Evolutionary conservation across 2,888 invertebrate species (phyloP), one percentile per base, ranked within the genome.

Genomic region (Incurvaria masculella): DNA sequence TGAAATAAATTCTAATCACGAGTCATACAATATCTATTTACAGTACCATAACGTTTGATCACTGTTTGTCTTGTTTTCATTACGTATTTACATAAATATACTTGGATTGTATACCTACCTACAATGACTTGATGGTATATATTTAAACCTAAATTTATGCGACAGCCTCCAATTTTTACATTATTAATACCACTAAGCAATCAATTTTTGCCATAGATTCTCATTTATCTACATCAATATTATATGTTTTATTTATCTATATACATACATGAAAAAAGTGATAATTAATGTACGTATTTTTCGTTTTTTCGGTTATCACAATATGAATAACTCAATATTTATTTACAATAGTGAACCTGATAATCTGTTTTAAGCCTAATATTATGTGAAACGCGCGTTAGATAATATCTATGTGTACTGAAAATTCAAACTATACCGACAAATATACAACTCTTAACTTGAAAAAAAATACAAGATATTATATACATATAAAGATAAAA

Each of bases 161-260:
- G 19, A 41, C 20, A 41, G 41, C n/a, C 16, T 16, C 17, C n/a
- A 38, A 38, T n/a, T 17, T 38, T n/a, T 38, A 11, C 8, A 11
- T 27, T 14, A 57, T 51, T 57, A 56, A 56, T 55, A 55, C 53
- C 40, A 58, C n/a, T n/a, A n/a, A 20, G 53, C 57, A 60, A 61
- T 51, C 52, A 57, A 59, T 58, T 52, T 51, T 54, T 56, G 58
- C 50, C 56, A 55, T 42, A 26, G 49, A 16, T 44, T 48, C n/a
- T 58, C 59, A 57, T 52, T 53, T 51, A 44, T 55, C 56, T 61
- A 63, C 60, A 67, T 72, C 71, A 71, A 69, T 71, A 65, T 44
- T 71, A 54, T 61, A 71, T 71, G 71, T 72, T 70, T 59, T 53
- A 16, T 44, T 20, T 45, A 46, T 49, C 45, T 46, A 48, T 41